These are phyloP conservation scores for Ischnura elegans DNA, from an alignment of 2,888 invertebrate genomes.

Conservation along the genomic window DNA sequence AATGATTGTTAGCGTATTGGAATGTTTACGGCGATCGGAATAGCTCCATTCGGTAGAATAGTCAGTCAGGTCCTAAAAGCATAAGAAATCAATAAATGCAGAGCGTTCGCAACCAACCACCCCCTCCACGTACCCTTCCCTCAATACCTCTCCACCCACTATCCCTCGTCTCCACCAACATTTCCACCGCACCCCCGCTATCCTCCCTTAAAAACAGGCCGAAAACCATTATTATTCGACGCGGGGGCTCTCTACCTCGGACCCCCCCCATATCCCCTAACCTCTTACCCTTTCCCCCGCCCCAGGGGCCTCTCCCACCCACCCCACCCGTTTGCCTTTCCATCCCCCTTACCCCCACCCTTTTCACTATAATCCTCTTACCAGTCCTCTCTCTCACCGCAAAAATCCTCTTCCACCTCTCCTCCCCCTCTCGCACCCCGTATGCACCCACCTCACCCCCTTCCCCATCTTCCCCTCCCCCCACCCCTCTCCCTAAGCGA, in stretches of 20 bases:
- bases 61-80: not conserved
- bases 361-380: conserved; percentile 33
- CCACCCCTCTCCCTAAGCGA: not conserved
- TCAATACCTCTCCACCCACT: not conserved
- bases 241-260: not conserved
- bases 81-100: conserved; percentile 56
- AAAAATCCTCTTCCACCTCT: conserved; percentile 36
- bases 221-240: conserved; percentile 35
- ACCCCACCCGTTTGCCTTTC: not conserved
- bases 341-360: too few species aligned
- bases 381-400: conserved; percentile 52
- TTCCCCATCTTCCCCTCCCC: not conserved
- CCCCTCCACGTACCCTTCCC: too few species aligned
- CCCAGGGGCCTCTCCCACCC: not conserved
- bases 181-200: not conserved
- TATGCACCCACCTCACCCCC: too few species aligned
- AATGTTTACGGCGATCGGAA: not conserved
- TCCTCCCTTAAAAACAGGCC: conserved; percentile 23
- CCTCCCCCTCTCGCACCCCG: too few species aligned
- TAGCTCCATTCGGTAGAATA: not conserved
- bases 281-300: not conserved
- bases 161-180: not conserved
- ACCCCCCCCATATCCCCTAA: not conserved
- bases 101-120: too few species aligned
- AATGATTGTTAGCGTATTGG: too few species aligned